Conservation (phyloP, 2,888 invertebrate species). For the Odontocerum albicorne region DNA sequence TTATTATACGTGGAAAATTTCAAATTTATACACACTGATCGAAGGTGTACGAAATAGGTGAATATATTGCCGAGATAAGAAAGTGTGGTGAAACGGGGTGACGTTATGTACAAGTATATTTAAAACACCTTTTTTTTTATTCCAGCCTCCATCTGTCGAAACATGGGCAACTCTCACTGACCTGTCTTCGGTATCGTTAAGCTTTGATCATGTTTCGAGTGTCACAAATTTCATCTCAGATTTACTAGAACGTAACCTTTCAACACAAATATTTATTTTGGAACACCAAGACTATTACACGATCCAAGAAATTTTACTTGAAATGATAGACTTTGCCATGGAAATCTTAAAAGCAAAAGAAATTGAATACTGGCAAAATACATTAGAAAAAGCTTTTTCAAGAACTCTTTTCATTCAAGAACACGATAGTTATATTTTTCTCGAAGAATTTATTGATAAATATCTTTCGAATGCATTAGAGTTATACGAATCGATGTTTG, state of each 20-base stretch:
- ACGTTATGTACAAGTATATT: too few relatives aligned
- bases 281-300: background rate
- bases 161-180: constrained; percentile 2
- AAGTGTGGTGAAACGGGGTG: too few relatives aligned
- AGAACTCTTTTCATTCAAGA: constrained; percentile 3
- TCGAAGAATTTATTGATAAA: background rate
- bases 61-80: too few relatives aligned
- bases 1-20: too few relatives aligned
- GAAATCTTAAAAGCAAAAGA: background rate
- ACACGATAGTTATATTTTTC: constrained; percentile 4
- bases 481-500: constrained; percentile 1
- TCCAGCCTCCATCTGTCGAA: constrained; percentile 10
- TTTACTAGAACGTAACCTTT: constrained; percentile 4
- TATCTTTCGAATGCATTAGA: constrained; percentile 8
- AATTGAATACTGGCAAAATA: background rate
- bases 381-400: background rate
- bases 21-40: too few relatives aligned
- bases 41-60: too few relatives aligned
- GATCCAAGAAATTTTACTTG: constrained; percentile 3
- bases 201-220: background rate
- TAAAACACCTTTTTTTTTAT: background rate
- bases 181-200: constrained; percentile 3
- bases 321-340: background rate
- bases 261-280: constrained; percentile 1
- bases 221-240: background rate